These are phyloP conservation scores for Erinaceus europaeus DNA, from an alignment of 2,113 vertebrate genomes.

Conservation along the genomic window DNA sequence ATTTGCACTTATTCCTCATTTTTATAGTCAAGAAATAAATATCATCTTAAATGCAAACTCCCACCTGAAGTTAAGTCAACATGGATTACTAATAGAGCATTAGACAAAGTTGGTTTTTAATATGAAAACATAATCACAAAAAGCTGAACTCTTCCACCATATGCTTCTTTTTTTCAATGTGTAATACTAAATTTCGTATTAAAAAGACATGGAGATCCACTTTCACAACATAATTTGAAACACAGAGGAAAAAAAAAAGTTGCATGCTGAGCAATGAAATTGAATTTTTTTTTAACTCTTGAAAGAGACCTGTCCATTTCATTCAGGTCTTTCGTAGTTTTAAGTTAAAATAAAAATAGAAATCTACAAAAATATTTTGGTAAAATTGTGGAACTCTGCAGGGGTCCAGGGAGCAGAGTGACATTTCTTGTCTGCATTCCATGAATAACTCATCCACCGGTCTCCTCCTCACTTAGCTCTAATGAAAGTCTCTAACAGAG, in stretches of 20 bases:
- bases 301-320: constrained; percentile 80
- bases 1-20: constrained; percentile 49
- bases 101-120: constrained; percentile 50
- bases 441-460: constrained; percentile 74
- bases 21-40: constrained; percentile 29
- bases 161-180: constrained; percentile 73
- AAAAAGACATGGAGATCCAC: constrained; percentile 81
- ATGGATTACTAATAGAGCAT: not conserved
- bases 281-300: constrained; percentile 82
- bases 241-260: constrained; percentile 81
- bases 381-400: constrained; percentile 77
- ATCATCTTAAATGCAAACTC: constrained; percentile 52
- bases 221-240: constrained; percentile 83
- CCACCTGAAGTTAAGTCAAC: constrained; percentile 25
- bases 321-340: constrained; percentile 81
- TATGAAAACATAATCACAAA: constrained; percentile 68
- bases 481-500: constrained; percentile 79
- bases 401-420: constrained; percentile 72
- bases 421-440: constrained; percentile 74
- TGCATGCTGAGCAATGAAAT: constrained; percentile 85
- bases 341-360: constrained; percentile 79
- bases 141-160: constrained; percentile 69
- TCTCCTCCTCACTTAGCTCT: constrained; percentile 71
- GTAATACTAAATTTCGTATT: constrained; percentile 78
- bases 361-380: constrained; percentile 83